Conservation (phyloP, 2,797 vertebrate species). For the Synaphobranchus kaupii region DNA sequence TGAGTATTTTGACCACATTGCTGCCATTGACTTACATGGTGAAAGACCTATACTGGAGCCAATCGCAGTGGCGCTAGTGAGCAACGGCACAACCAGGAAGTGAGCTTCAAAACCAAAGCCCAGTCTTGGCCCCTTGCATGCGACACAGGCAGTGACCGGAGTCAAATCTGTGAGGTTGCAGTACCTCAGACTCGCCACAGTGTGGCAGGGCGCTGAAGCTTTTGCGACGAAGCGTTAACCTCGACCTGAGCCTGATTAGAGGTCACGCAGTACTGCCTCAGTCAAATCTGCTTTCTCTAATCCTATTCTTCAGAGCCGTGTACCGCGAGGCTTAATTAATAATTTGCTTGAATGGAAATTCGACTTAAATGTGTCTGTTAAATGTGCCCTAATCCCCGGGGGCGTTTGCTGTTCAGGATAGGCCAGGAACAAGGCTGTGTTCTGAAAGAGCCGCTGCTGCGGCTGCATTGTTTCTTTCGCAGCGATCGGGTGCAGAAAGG, state of each 20-base stretch:
- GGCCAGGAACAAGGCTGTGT: not conserved
- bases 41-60: no score
- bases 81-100: no score
- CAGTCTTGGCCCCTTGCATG: no score
- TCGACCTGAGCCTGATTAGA: conserved; percentile 45
- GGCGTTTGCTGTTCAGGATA: conserved; percentile 1
- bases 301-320: conserved; percentile 34
- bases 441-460: not conserved
- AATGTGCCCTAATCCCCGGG: conserved; percentile 11
- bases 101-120: no score
- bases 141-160: not conserved
- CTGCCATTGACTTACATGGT: no score
- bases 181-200: conserved; percentile 60
- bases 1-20: no score
- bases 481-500: not conserved
- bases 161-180: conserved; percentile 42
- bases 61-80: no score
- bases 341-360: conserved; percentile 30
- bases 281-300: conserved; percentile 41
- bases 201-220: conserved; percentile 64
- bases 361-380: conserved; percentile 19
- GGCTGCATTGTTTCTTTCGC: not conserved
- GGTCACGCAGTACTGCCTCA: conserved; percentile 42
- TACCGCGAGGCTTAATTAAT: conserved; percentile 38
- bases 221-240: conserved; percentile 46